Evolutionary conservation across 2,888 invertebrate genomes (phyloP).

Genomic region (Drosophila peninsularis): DNA sequence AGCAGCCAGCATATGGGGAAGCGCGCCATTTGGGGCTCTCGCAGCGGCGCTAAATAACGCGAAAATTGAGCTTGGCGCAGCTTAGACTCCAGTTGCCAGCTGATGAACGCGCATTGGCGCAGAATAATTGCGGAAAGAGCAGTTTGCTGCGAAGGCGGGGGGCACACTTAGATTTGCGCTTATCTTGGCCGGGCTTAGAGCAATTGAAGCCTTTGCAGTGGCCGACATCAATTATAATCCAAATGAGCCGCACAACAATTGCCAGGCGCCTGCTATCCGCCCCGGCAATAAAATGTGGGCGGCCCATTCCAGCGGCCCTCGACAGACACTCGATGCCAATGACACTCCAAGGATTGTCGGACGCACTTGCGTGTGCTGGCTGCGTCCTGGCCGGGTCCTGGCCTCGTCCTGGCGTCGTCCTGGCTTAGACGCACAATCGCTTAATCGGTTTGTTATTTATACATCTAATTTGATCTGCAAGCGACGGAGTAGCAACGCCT

Average conservation of each 20-base stretch:
- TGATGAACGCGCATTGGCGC: constrained; percentile 37
- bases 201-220: constrained; percentile 46
- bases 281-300: constrained; percentile 68
- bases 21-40: background rate
- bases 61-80: constrained; percentile 62
- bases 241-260: constrained; percentile 74
- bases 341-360: constrained; percentile 52
- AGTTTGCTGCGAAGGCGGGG: constrained; percentile 12
- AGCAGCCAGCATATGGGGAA: no score
- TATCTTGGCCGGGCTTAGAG: constrained; percentile 56
- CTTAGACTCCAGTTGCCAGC: constrained; percentile 4
- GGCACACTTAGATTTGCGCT: constrained; percentile 56
- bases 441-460: constrained; percentile 81
- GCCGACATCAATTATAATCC: constrained; percentile 75
- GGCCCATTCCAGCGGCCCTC: background rate
- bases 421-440: constrained; percentile 73
- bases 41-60: constrained; percentile 62
- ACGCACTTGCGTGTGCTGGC: constrained; percentile 41
- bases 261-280: constrained; percentile 66
- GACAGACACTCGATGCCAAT: constrained; percentile 25
- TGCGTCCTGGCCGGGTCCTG: background rate
- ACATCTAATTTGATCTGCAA: constrained; percentile 80
- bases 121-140: constrained; percentile 56
- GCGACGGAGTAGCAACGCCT: constrained; percentile 58
- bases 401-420: background rate